Conservation (phyloP, 2,113 vertebrate genomes). For the Siphamia tubifer region DNA sequence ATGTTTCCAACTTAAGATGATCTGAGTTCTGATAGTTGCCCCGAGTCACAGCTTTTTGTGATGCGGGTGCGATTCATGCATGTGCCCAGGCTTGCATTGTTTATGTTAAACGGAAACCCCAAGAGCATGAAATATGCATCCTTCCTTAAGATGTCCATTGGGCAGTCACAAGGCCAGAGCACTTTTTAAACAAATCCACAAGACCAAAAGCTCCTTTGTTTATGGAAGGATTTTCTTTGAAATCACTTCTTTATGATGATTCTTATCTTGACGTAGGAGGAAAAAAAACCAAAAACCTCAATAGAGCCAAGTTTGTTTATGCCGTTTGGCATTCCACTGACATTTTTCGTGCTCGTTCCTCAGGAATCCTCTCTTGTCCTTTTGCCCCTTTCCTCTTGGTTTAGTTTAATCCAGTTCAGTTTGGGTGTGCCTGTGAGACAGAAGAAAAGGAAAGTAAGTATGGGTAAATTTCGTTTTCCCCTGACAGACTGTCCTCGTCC, state of each 20-base stretch:
- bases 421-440: constrained; percentile 44
- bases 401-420: constrained; percentile 46
- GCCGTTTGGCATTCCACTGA: constrained; percentile 15
- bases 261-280: constrained; percentile 23
- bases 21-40: not conserved
- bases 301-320: constrained; percentile 23
- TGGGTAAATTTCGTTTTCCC: constrained; percentile 24
- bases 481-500: constrained; percentile 3
- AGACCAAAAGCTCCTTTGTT: constrained; percentile 8
- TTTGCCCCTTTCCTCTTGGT: constrained; percentile 13
- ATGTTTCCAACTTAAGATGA: not conserved
- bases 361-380: constrained; percentile 11
- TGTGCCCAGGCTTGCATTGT: constrained; percentile 4
- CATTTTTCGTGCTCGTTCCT: constrained; percentile 1
- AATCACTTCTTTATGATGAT: constrained; percentile 15
- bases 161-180: not conserved
- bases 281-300: not conserved
- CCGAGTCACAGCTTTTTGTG: not conserved
- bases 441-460: constrained; percentile 40
- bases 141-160: constrained; percentile 4
- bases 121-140: not conserved
- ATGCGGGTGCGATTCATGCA: not conserved
- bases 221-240: constrained; percentile 16
- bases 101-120: constrained; percentile 15
- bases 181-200: constrained; percentile 19